Conservation (phyloP, 2,113 vertebrate species). For the Atlantisia rogersi region DNA sequence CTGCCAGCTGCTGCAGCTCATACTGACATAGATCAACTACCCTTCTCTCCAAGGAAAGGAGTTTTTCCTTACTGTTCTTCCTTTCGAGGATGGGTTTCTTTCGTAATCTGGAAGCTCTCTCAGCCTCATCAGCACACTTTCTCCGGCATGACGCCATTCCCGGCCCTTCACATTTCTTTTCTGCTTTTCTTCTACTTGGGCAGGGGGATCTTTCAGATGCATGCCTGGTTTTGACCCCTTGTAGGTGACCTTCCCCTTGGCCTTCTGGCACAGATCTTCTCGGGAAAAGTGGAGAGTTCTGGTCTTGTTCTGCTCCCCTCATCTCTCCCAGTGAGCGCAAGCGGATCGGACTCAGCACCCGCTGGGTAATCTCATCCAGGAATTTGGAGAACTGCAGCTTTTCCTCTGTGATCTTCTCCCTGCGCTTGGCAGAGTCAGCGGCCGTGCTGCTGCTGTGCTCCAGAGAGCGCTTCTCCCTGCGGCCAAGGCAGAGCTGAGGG, state of each 20-base stretch:
- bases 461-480: not conserved
- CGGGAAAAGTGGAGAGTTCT: not conserved
- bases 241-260: not conserved
- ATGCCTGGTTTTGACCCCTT: not conserved
- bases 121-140: slow-evolving; percentile 45
- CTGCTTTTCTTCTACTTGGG: slow-evolving; percentile 68
- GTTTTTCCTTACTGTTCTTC: slow-evolving; percentile 51
- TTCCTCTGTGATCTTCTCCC: slow-evolving; percentile 77
- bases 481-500: slow-evolving; percentile 33
- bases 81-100: slow-evolving; percentile 16
- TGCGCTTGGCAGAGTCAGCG: not conserved
- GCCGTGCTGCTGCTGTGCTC: slow-evolving; percentile 24
- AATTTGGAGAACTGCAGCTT: slow-evolving; percentile 87
- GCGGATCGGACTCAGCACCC: slow-evolving; percentile 80
- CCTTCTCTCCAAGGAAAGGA: slow-evolving; percentile 43
- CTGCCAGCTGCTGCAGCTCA: slow-evolving; percentile 30
- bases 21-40: slow-evolving; percentile 61
- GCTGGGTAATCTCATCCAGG: slow-evolving; percentile 84
- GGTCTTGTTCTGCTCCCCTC: slow-evolving; percentile 23
- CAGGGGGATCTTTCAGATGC: slow-evolving; percentile 33
- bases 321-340: slow-evolving; percentile 63
- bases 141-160: slow-evolving; percentile 10
- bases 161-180: slow-evolving; percentile 38
- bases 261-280: not conserved
- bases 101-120: slow-evolving; percentile 46